Evolutionary conservation across 2,888 invertebrate genomes (phyloP), one percentile per base, ranked within the genome.

Genomic region (Brenthis hecate): DNA sequence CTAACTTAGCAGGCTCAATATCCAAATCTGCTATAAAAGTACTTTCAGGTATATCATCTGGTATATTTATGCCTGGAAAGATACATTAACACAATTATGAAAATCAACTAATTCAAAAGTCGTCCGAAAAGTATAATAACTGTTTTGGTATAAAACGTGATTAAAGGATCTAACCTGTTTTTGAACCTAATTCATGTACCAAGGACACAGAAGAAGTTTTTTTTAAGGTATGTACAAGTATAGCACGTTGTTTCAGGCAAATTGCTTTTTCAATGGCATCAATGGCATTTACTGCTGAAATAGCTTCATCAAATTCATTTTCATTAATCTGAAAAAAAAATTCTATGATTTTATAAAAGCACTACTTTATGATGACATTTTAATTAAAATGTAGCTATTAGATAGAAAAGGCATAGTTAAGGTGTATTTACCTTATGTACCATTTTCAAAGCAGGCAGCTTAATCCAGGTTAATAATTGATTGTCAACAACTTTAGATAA

Each of bases 11-110:
- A 3, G 55, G 14, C 11, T 72, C 70, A 2, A 78, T 50, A n/a
- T 75, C 74, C 28, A 80, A 53, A 6, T 80, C 78, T 43, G 67
- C 64, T 36, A 80, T 61, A 16, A 76, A 76, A 11, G 57, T 28
- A 4, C 56, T 66, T 16, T 71, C 70, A 1, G 13, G n/a, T 3
- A 60, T 51, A 13, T 72, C 69, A 23, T 73, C 70, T 3, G 75
- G 48, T 6, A 77, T 66, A n/a, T 68, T 54, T 3, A 77, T 62
- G 53, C 71, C 78, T 78, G 61, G 0, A 74, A 73, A 50, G n/a
- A 56, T 13, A 6, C 6, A 32, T 6, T 48, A 36, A 36, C 19
- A 14, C 13, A 53, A 23, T 19, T 6, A n/a, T 56, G 16, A 16
- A 2, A 36, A 32, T 23, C 6, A 36, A 36, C 0, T 1, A 36